phyloP scores from a whole-genome alignment of 2,888 invertebrate species.

The Acronicta leporina region DNA sequence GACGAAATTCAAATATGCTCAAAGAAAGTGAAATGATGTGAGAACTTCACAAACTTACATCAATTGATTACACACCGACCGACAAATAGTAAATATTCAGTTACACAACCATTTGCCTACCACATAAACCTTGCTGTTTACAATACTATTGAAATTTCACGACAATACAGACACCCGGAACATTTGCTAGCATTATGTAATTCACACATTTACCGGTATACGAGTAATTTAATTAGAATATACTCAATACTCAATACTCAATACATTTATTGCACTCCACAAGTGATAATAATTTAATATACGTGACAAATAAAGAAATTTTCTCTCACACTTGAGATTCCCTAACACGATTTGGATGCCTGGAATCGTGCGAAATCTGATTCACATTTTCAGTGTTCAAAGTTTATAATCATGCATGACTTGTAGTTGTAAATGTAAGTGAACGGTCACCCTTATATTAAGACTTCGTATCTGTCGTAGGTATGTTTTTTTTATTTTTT shows the following conservation, averaged over 20 bases:
- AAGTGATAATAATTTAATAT: no score
- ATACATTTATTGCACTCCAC: no score
- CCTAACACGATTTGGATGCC: conserved; percentile 22
- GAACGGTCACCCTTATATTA: no score
- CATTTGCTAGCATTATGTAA: conserved; percentile 32
- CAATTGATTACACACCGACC: conserved; percentile 31
- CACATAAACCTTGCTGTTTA: conserved; percentile 34
- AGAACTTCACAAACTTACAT: conserved; percentile 20
- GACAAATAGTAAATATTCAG: conserved; percentile 11
- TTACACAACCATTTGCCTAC: conserved; percentile 22
- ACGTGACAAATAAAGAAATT: conserved; percentile 61
- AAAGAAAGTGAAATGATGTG: conserved; percentile 34
- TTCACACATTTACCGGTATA: conserved; percentile 33
- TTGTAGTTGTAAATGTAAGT: no score
- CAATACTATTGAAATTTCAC: conserved; percentile 31
- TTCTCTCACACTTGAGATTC: conserved; percentile 60
- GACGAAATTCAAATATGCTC: conserved; percentile 5
- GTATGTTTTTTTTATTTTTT: no score
- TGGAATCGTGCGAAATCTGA: no score
- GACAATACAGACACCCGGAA: conserved; percentile 15
- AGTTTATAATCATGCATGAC: no score
- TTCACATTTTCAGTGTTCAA: no score
- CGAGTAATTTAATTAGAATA: conserved; percentile 59
- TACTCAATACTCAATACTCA: no score
- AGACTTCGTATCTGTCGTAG: no score